Base-by-base conservation (phyloP, 2,113 vertebrate species). In the Procavia capensis region DNA sequence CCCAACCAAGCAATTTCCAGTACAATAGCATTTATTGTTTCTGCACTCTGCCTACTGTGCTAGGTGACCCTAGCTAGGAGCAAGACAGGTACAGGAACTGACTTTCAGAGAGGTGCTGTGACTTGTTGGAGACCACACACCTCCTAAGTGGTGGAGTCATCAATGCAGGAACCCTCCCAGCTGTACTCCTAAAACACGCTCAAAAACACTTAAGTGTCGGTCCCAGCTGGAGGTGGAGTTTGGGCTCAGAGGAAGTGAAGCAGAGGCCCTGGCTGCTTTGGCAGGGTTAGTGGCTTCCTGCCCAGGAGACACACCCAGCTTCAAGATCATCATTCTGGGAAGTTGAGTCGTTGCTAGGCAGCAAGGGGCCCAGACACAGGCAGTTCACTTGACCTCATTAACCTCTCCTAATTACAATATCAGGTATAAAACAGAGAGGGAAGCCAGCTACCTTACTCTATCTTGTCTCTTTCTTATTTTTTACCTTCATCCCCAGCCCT, bases 271-370 rank as follows among this genome's bases (percentile, higher is more conserved):
- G 72, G 87, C 80, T 78, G 93, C 68, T 91, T 43, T 31, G 78
- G 88, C 9, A 16, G 39, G 41, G 57, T 36, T 57, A 45, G 84
- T 76, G 90, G 97, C 93, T 96, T 97, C 92, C 96, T 93, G 94
- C 95, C 88, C 63, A 75, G 10, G 7, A 88, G 92, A 92, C 95
- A 96, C 95, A 96, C 96, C 93, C 95, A 92, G 90, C 43, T 94
- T 94, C 94, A 82, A 72, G 85, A 91, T 92, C 95, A 91, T 50
- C 80, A 19, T 84, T 84, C 64, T 79, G 61, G 72, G 84, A 61
- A 50, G 27, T 88, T 27, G 34, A 4, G 63, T 89, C 72, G 93
- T 95, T 94, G 94, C 93, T 92, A 96, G 66, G 97, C 81, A 90
- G 72, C 36, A 41, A 54, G 39, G 27, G 82, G 87, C 75, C 29